Evolutionary conservation across 2,888 invertebrate species (phyloP), one percentile per base, ranked within the genome.

Genomic region (Keiferia lycopersicella): DNA sequence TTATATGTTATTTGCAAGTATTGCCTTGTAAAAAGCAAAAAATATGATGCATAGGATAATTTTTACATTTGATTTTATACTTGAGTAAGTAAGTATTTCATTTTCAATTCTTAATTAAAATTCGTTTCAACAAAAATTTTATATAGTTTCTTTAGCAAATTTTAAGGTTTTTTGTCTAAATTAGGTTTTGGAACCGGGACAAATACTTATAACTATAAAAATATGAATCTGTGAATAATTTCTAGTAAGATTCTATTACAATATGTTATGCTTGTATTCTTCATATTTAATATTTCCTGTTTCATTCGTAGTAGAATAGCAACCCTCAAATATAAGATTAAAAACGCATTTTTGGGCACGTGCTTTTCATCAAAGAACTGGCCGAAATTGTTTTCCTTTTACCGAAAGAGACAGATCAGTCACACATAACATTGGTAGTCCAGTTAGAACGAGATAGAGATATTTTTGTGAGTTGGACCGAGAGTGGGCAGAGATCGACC

Each of bases 401-500:
- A 8, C 70, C 71, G 75, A 77, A 76, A 78, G 75, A 74, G 74
- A 71, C 70, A 45, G 68, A 51, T 64, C 63, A 64, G 64, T 63
- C 67, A 64, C 69, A 73, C 67, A 65, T 70, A 73, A 77, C 77
- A 65, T 76, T 73, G 66, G 67, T 48, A 61, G 38, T 62, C 45
- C 26, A 69, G 82, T 71, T 69, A 80, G 85, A 91, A 69, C 72
- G 84, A 83, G 91, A 91, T 78, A 72, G 63, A 57, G 75, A 80
- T 86, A 86, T 76, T 80, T 88, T 78, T 80, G 78, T 79, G 71
- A 71, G 68, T 77, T 75, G 66, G 68, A 67, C 69, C 67, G 71
- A 77, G 74, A 82, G 84, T 87, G 90, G 91, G 90, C 87, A 74
- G 91, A 87, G 74, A 89, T 79, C 78, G 73, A 73, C 78, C 86